Base-by-base conservation (phyloP, 2,797 vertebrate genomes). In the Pempheris klunzingeri region DNA sequence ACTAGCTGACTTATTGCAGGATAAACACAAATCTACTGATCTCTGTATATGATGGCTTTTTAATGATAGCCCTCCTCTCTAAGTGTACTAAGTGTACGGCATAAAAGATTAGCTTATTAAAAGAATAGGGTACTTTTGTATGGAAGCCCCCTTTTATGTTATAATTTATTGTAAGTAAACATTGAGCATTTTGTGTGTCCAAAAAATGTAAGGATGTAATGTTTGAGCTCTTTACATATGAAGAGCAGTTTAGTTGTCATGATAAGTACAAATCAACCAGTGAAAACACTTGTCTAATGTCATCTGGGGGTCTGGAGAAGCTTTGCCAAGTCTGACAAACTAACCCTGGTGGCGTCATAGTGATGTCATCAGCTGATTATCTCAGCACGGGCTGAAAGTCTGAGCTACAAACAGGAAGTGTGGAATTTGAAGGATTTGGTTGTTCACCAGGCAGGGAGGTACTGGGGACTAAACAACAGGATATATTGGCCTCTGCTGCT, bases 1-100 rank as follows among this genome's bases (percentile, higher is more conserved):
- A 71, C 71, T 66, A 18, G 34, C 18, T 74, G 77, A 84, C 26
- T 84, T 81, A 77, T 46, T 74, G 72, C 62, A 79, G 32, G 63
- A 75, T 74, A 73, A 82, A 87, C 64, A 80, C 55, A 57, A 72
- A 26, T 49, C 43, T 30, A 28, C 28, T 13, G 28, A 41, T 47
- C 6, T 7, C 50, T 80, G 9, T 52, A 32, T 24, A 20, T 49
- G 44, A 71, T 55, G 47, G 41, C 12, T 26, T 61, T 67, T 53
- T 30, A 3, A 26, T 54, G 30, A 58, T 32, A 24, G 30, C 34
- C 22, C 28, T 5, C 4, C 20, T 28, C 3, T 18, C 8, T n/a
- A 68, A 36, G 41, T 63, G n/a, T 20, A 47, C 17, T 46, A 17
- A 18, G 38, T 5, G 61, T 26, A 28, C 34, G n/a, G n/a, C n/a